Evolutionary conservation across 2,797 vertebrate species (phyloP).

Genomic region (Euphonia xanthogaster): DNA sequence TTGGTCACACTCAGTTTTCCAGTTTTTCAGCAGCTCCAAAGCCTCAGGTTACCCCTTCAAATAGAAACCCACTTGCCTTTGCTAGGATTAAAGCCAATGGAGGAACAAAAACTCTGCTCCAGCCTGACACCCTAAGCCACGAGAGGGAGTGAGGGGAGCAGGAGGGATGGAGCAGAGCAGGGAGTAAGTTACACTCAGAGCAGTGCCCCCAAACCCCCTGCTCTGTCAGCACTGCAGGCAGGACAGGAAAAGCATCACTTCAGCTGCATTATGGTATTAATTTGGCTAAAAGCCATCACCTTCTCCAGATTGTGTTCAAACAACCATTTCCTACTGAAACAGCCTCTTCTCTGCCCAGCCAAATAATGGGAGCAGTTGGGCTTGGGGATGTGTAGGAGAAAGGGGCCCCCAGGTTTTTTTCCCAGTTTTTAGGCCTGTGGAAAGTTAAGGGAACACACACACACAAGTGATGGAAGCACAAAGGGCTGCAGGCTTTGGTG

Average conservation of each 20-base stretch:
- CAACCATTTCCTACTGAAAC: background rate
- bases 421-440: background rate
- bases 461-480: background rate
- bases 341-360: background rate
- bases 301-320: constrained; percentile 12
- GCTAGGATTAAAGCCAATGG: background rate
- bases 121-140: background rate
- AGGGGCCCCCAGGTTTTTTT: background rate
- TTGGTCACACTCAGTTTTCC: background rate
- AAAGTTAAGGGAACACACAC: background rate
- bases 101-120: background rate
- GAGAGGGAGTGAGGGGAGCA: background rate
- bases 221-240: background rate
- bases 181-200: background rate
- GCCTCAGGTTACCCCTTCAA: background rate
- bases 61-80: background rate
- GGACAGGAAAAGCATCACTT: background rate
- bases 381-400: background rate
- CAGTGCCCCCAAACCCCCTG: background rate
- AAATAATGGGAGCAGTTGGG: background rate
- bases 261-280: constrained; percentile 18
- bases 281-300: background rate
- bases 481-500: background rate
- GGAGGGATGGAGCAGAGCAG: background rate
- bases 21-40: background rate